phyloP scores from a whole-genome alignment of 1,140 invertebrate genomes.

The Pseudomyrmex gracilis region DNA sequence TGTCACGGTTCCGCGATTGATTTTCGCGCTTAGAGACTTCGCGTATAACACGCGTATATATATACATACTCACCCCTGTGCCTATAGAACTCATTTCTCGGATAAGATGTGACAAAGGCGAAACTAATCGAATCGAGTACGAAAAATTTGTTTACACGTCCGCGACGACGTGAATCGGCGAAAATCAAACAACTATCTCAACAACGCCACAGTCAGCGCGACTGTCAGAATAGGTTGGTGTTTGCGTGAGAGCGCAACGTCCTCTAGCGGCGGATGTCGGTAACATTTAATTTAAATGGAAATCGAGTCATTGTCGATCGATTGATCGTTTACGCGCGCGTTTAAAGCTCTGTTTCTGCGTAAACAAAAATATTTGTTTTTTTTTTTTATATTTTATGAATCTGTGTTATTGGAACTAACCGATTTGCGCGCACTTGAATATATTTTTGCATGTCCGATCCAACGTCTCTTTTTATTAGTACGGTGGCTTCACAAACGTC shows the following conservation, averaged over 20 bases:
- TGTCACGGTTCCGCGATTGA: constrained; percentile 34
- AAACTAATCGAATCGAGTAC: neutral
- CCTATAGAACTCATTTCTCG: constrained; percentile 96
- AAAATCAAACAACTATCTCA: constrained; percentile 70
- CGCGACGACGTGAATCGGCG: constrained; percentile 66
- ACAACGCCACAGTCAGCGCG: constrained; percentile 15
- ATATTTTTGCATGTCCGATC: too few species aligned
- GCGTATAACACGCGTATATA: constrained; percentile 41
- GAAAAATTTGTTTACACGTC: constrained; percentile 66
- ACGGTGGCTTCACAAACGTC: too few species aligned
- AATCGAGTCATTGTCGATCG: too few species aligned
- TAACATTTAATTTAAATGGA: neutral
- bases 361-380: too few species aligned
- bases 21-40: neutral
- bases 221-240: constrained; percentile 29
- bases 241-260: neutral
- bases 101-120: neutral
- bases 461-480: too few species aligned
- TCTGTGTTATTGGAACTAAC: too few species aligned
- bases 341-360: too few species aligned
- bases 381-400: too few species aligned
- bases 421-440: too few species aligned
- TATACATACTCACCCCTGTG: constrained; percentile 92
- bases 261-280: neutral
- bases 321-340: too few species aligned